Conservation (phyloP, 1,140 invertebrate species). For the Trichogramma pretiosum region DNA sequence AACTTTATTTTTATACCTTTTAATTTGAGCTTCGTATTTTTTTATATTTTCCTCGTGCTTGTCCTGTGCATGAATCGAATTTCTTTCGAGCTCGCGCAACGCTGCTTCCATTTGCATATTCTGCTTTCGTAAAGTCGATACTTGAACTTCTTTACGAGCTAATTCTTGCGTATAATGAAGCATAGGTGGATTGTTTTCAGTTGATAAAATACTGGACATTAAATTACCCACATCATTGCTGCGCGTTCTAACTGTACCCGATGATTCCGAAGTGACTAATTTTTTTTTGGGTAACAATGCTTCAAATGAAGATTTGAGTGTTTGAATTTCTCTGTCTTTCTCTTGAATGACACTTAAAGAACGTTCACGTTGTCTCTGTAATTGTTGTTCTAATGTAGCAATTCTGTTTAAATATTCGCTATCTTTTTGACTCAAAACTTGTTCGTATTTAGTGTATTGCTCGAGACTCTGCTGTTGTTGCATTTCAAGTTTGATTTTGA, state of each 20-base stretch:
- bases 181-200: conserved; percentile 58
- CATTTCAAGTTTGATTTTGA: conserved; percentile 46
- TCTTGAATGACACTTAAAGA: conserved; percentile 68
- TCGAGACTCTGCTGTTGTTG: conserved; percentile 45
- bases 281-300: conserved; percentile 40
- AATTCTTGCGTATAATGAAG: conserved; percentile 78
- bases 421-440: conserved; percentile 35
- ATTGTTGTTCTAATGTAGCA: conserved; percentile 59
- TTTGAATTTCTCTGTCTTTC: conserved; percentile 69
- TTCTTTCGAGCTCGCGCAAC: conserved; percentile 55
- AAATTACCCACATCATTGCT: conserved; percentile 25
- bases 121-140: conserved; percentile 61
- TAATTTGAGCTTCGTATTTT: conserved; percentile 44
- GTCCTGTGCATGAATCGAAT: conserved; percentile 49
- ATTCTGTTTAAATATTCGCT: conserved; percentile 52
- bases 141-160: conserved; percentile 70
- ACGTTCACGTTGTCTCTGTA: conserved; percentile 69
- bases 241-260: conserved; percentile 20
- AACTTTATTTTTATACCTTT: conserved; percentile 38
- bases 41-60: conserved; percentile 51
- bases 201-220: conserved; percentile 31
- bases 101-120: conserved; percentile 63
- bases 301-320: conserved; percentile 53
- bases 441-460: conserved; percentile 41
- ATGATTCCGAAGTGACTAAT: conserved; percentile 8